A percentile compares a stretch with the other conserved stretches of the same genome.
Evolutionary conservation across 2,888 invertebrate species (phyloP).

Genomic region (Drosophila buzzatii): DNA sequence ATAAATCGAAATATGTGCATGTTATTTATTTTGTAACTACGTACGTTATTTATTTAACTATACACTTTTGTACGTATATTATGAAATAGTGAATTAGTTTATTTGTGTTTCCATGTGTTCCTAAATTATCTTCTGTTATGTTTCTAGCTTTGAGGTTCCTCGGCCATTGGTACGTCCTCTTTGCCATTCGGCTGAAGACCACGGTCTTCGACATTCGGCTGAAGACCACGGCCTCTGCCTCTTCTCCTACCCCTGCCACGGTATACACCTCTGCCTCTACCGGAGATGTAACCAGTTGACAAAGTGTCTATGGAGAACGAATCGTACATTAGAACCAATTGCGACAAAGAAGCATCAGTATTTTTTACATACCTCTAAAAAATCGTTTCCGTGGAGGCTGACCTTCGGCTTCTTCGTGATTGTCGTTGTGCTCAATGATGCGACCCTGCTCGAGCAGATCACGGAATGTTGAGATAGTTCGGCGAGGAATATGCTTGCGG

Average conservation of each 20-base stretch:
- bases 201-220: too few species aligned
- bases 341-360: not conserved
- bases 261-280: not conserved
- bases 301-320: not conserved
- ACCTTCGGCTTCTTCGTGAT: constrained; percentile 53
- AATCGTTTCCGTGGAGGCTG: not conserved
- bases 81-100: not conserved
- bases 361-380: not conserved
- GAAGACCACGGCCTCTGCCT: too few species aligned
- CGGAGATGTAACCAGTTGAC: not conserved
- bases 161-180: not conserved
- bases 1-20: not conserved
- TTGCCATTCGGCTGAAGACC: not conserved
- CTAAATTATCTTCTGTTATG: not conserved
- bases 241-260: not conserved
- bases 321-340: not conserved
- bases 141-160: not conserved
- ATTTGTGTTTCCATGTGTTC: not conserved
- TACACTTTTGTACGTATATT: not conserved
- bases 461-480: constrained; percentile 75
- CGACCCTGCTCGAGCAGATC: constrained; percentile 82
- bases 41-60: not conserved
- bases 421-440: constrained; percentile 81
- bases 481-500: constrained; percentile 81
- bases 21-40: not conserved